phyloP scores from a whole-genome alignment of 2,888 invertebrate species.

The Drosophila pegasa region DNA sequence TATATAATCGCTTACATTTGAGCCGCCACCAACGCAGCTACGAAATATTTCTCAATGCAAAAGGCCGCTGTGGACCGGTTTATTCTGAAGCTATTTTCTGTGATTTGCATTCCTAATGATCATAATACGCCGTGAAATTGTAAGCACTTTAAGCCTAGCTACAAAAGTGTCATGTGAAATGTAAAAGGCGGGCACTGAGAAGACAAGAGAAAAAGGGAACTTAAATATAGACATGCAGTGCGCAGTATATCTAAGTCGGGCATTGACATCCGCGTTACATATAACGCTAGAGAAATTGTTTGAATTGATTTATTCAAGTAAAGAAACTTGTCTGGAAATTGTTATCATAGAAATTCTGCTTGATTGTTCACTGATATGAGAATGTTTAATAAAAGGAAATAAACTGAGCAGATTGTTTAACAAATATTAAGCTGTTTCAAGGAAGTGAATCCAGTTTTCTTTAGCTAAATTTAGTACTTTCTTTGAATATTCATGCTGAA shows the following conservation, averaged over 20 bases:
- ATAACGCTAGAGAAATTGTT: not conserved
- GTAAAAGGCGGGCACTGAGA: too few relatives aligned
- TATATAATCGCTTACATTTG: slow-evolving; percentile 44
- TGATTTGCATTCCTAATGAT: slow-evolving; percentile 76
- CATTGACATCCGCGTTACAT: not conserved
- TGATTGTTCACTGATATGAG: not conserved
- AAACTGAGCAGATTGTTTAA: too few relatives aligned
- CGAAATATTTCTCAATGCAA: slow-evolving; percentile 70
- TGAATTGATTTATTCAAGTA: not conserved
- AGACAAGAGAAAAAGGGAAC: not conserved
- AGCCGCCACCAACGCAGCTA: slow-evolving; percentile 69
- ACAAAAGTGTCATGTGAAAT: slow-evolving; percentile 30
- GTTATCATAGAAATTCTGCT: not conserved
- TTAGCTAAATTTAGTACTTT: not conserved
- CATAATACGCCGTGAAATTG: slow-evolving; percentile 74
- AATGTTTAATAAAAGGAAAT: not conserved
- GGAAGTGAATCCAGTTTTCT: too few relatives aligned
- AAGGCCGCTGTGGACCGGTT: slow-evolving; percentile 77
- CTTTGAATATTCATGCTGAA: not conserved
- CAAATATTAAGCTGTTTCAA: too few relatives aligned
- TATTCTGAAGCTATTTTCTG: slow-evolving; percentile 32
- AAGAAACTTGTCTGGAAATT: not conserved
- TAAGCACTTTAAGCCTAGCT: slow-evolving; percentile 58
- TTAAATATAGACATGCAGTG: not conserved
- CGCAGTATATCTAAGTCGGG: not conserved